A percentile compares a stretch with the other conserved stretches of the same genome.
phyloP scores from a whole-genome alignment of 1,140 invertebrate species.

The Bombus waltoni region DNA sequence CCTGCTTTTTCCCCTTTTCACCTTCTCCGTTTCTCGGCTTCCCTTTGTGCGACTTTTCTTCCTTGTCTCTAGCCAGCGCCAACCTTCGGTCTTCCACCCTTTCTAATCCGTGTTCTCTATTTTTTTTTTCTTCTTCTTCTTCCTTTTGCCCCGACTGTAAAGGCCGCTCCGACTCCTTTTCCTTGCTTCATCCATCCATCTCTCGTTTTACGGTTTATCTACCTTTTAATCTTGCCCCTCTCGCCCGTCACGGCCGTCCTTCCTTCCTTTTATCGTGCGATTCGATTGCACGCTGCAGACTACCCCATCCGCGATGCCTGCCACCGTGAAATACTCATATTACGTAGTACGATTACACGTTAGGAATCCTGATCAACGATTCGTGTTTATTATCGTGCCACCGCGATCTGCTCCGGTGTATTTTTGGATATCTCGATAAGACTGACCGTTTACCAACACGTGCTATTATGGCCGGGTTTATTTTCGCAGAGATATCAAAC shows the following conservation, averaged over 20 bases:
- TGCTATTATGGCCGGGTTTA: neutral
- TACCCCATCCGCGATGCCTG: slow-evolving; percentile 1
- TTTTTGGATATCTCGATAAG: neutral
- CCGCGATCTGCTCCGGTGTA: neutral
- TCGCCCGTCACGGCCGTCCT: neutral
- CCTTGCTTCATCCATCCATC: slow-evolving; percentile 18
- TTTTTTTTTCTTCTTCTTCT: neutral
- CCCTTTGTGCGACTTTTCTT: neutral
- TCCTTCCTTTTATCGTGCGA: slow-evolving; percentile 35
- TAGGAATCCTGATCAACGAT: slow-evolving; percentile 21
- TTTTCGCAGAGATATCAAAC: neutral
- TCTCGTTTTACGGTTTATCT: slow-evolving; percentile 28
- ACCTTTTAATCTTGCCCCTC: slow-evolving; percentile 19
- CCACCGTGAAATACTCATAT: slow-evolving; percentile 35
- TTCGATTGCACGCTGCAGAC: neutral
- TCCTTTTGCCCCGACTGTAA: neutral
- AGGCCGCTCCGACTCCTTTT: neutral
- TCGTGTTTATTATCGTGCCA: slow-evolving; percentile 30
- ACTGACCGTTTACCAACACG: neutral
- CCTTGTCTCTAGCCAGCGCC: too few species aligned
- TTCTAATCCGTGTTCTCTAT: slow-evolving; percentile 14
- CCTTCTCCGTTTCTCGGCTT: neutral
- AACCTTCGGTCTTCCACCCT: too few species aligned
- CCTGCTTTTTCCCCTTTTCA: neutral
- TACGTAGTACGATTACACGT: slow-evolving; percentile 26